Evolutionary conservation across 2,797 vertebrate genomes (phyloP).

Genomic region (Rhinella marina): DNA sequence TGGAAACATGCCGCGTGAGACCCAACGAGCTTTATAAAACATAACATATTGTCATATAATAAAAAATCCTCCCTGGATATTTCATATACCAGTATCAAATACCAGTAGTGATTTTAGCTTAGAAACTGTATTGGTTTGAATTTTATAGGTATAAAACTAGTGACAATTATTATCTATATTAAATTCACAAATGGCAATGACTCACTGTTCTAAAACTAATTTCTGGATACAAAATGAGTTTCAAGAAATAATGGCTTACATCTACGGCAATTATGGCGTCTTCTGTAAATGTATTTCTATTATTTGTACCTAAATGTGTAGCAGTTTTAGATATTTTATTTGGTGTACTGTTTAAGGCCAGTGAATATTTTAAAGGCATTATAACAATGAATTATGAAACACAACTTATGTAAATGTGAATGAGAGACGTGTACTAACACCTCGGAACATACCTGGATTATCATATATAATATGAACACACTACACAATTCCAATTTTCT

Average conservation of each 20-base stretch:
- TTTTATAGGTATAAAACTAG: neutral
- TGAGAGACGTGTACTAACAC: neutral
- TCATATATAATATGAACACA: neutral
- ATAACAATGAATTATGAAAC: neutral
- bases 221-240: no score
- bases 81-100: constrained; percentile 9
- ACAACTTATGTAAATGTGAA: neutral
- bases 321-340: constrained; percentile 10
- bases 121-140: neutral
- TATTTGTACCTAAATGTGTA: constrained; percentile 39
- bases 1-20: neutral
- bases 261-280: neutral
- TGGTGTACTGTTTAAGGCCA: constrained; percentile 57
- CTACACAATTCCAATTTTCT: neutral
- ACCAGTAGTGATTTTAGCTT: neutral
- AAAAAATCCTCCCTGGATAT: neutral
- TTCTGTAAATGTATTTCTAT: neutral
- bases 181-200: neutral
- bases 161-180: neutral
- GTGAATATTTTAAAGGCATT: constrained; percentile 41
- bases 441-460: neutral
- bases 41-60: neutral
- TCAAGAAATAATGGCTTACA: neutral
- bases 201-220: no score
- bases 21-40: neutral